Conservation (phyloP, 2,113 vertebrate species). For the Verasper variegatus region DNA sequence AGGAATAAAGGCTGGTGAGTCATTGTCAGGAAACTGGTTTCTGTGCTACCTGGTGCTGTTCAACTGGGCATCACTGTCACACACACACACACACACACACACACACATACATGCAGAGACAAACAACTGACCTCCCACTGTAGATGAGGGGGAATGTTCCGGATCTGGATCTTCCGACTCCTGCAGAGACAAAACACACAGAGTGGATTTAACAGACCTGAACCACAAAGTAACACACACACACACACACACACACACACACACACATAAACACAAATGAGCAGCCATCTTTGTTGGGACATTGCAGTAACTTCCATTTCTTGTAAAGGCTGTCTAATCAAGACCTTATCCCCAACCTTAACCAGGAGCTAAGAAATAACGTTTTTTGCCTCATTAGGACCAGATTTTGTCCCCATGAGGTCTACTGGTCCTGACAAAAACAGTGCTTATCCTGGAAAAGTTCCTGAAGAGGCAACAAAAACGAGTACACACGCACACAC, state of each 20-base stretch:
- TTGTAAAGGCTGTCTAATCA: too few species aligned
- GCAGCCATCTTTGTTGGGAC: neutral
- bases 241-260: constrained; percentile 5
- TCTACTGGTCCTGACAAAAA: too few species aligned
- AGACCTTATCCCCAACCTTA: too few species aligned
- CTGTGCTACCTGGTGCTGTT: constrained; percentile 61
- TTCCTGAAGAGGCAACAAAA: too few species aligned
- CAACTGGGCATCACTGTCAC: constrained; percentile 47
- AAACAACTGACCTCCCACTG: constrained; percentile 93
- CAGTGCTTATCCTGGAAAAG: too few species aligned
- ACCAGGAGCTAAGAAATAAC: too few species aligned
- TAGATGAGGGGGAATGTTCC: constrained; percentile 94
- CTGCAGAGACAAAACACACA: constrained; percentile 81
- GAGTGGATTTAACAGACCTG: constrained; percentile 71
- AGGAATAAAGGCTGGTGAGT: constrained; percentile 56
- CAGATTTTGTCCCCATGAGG: too few species aligned
- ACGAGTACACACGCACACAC: neutral
- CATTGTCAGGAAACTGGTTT: constrained; percentile 60
- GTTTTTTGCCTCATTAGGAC: too few species aligned
- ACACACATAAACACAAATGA: neutral
- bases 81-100: constrained; percentile 15
- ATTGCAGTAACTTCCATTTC: too few species aligned
- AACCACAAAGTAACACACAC: constrained; percentile 49
- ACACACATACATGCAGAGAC: constrained; percentile 5
- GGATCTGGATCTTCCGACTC: constrained; percentile 96